A percentile compares a stretch with the other conserved stretches of the same genome.
phyloP scores from a whole-genome alignment of 2,888 invertebrate genomes.

The Athrips mouffetella region DNA sequence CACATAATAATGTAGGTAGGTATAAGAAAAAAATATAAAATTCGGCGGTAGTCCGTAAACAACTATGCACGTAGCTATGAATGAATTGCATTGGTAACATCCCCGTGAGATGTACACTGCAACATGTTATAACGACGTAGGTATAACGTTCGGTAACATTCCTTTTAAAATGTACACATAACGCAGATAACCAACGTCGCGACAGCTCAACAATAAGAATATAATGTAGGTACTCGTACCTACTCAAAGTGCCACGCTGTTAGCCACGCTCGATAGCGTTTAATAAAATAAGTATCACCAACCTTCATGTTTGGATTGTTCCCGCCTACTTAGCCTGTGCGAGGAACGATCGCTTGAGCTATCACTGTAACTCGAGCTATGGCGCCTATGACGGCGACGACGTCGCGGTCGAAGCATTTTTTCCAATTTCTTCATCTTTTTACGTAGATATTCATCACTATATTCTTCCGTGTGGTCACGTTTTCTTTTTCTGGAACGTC shows the following conservation, averaged over 20 bases:
- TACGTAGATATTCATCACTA: background rate
- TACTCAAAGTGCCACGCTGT: background rate
- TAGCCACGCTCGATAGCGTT: background rate
- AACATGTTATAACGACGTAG: background rate
- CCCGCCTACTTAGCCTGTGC: background rate
- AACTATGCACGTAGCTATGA: background rate
- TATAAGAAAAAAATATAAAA: too few species aligned
- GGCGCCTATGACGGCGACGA: too few species aligned
- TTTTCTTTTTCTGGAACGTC: background rate
- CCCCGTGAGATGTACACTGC: background rate
- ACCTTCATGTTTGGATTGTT: background rate
- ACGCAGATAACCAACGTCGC: background rate
- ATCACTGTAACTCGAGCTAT: background rate
- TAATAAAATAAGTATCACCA: background rate
- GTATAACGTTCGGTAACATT: background rate
- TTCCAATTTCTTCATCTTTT: background rate
- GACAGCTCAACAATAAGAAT: background rate
- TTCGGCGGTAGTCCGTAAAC: background rate
- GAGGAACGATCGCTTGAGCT: background rate
- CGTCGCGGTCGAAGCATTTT: background rate
- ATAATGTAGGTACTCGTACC: too few species aligned
- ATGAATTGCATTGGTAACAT: constrained; percentile 2
- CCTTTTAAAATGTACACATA: background rate
- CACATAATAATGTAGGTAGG: background rate
- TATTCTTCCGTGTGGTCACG: background rate